Percentiles rank a stretch among this genome's conserved stretches.
phyloP scores from a whole-genome alignment of 2,113 vertebrate genomes.

The Budorcas taxicolor region DNA sequence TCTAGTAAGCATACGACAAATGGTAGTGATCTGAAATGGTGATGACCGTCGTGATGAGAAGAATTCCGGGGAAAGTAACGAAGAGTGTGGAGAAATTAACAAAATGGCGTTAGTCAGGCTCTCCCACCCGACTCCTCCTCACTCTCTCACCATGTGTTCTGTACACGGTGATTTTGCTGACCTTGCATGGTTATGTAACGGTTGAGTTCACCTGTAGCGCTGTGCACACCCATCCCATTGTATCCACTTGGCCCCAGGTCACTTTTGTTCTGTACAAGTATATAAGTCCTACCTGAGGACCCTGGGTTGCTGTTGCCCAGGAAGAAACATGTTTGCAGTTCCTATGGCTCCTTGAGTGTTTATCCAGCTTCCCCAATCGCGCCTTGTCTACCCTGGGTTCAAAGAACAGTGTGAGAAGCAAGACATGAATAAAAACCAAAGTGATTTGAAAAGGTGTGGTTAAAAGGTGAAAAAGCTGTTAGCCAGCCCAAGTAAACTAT shows the following conservation, averaged over 20 bases:
- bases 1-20: background rate
- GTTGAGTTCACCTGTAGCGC: background rate
- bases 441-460: background rate
- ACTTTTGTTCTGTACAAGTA: background rate
- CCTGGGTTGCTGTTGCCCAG: background rate
- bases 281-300: background rate
- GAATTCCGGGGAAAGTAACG: background rate
- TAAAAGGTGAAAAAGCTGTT: background rate
- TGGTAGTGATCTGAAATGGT: background rate
- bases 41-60: background rate
- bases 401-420: background rate
- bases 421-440: background rate
- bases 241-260: background rate
- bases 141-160: background rate
- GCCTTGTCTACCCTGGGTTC: background rate
- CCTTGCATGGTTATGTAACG: background rate
- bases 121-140: background rate
- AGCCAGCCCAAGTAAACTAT: background rate
- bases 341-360: background rate
- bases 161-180: background rate
- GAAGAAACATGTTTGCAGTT: background rate
- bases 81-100: background rate
- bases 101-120: background rate
- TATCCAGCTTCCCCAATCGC: rapidly evolving
- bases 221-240: background rate